Evolutionary conservation across 2,113 vertebrate genomes (phyloP).

Genomic region (Petrocephalus zakoni): DNA sequence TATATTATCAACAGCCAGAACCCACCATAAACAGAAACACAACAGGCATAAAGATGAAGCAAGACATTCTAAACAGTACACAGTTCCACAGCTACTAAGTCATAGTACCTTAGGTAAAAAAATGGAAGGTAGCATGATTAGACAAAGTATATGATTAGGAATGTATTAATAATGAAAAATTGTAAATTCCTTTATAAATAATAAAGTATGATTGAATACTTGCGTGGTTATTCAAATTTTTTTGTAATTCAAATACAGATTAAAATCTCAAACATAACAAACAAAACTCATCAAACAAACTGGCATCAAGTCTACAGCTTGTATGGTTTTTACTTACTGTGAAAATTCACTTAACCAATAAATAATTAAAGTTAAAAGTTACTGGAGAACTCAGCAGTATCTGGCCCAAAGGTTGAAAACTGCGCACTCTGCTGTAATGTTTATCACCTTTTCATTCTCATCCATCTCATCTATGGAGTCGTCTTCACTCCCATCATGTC

Average conservation of each 20-base stretch:
- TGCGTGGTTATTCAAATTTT: neutral
- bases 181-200: neutral
- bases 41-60: neutral
- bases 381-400: neutral
- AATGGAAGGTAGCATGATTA: neutral
- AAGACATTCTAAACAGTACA: too few species aligned
- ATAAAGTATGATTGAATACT: neutral
- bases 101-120: neutral
- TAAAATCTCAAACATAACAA: neutral
- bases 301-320: neutral
- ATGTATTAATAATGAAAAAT: neutral
- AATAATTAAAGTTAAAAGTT: neutral
- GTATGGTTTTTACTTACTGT: neutral
- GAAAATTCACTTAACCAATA: neutral
- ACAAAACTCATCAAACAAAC: neutral
- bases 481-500: conserved; percentile 37
- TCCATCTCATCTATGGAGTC: conserved; percentile 35
- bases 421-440: neutral
- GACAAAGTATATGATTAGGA: neutral
- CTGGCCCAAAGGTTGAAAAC: neutral
- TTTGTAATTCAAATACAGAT: neutral
- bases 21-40: neutral
- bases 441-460: conserved; percentile 60
- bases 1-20: neutral
- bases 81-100: too few species aligned